A percentile compares a stretch with the other conserved stretches of the same genome.
Evolutionary conservation across 2,797 vertebrate species (phyloP).

Genomic region (Gallinago stenura): DNA sequence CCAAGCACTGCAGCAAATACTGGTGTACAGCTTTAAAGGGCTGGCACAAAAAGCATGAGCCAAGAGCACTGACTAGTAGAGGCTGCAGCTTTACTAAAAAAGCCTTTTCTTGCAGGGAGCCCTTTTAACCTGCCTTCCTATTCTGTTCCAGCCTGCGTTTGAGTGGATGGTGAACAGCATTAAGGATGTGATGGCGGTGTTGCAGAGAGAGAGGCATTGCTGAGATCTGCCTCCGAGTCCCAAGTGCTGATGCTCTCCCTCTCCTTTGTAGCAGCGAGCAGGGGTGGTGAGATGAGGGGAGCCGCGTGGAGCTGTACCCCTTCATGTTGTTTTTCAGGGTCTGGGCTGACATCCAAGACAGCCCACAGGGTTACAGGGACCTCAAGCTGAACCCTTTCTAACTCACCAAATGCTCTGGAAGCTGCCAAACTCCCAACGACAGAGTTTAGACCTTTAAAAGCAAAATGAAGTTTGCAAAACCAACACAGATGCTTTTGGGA

Average conservation of each 20-base stretch:
- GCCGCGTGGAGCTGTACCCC: background rate
- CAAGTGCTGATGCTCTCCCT: background rate
- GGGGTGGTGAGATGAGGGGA: background rate
- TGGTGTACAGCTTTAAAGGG: slow-evolving; percentile 22
- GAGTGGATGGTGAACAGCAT: background rate
- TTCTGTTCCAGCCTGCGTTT: background rate
- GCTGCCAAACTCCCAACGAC: background rate
- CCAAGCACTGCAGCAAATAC: background rate
- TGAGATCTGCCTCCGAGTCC: background rate
- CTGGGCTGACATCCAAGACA: background rate
- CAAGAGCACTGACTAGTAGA: background rate
- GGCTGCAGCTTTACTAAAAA: background rate
- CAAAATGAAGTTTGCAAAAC: background rate
- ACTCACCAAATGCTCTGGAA: background rate
- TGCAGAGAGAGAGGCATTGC: background rate
- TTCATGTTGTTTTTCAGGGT: background rate
- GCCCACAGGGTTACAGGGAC: background rate
- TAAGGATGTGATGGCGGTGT: accelerated
- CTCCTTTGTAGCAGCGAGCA: background rate
- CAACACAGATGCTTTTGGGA: background rate
- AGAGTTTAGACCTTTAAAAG: background rate
- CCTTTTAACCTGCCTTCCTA: background rate
- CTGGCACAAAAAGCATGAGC: background rate
- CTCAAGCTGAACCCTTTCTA: slow-evolving; percentile 8
- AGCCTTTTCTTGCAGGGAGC: background rate